phyloP scores from a whole-genome alignment of 2,888 invertebrate species.

The Thecocarcelia acutangulata region DNA sequence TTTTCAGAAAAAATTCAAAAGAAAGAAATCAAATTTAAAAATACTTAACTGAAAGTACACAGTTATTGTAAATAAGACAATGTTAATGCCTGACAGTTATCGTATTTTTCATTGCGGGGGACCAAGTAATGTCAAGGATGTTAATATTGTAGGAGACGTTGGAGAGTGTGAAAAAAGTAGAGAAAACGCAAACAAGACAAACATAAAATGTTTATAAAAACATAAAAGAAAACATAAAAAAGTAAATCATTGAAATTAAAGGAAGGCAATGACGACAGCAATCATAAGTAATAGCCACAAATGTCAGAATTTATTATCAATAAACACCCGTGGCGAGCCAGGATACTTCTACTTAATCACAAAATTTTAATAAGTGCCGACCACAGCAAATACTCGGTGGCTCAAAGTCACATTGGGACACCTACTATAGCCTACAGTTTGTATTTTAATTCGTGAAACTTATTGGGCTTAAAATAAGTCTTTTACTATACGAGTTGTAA shows the following conservation, averaged over 20 bases:
- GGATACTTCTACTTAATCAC: slow-evolving; percentile 1
- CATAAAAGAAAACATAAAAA: slow-evolving; percentile 53
- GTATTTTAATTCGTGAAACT: too few species aligned
- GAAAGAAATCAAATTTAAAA: background rate
- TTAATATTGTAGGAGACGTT: background rate
- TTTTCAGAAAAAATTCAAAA: background rate
- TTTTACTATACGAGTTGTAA: too few species aligned
- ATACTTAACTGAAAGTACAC: background rate
- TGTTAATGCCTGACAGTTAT: background rate
- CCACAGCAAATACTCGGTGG: too few species aligned
- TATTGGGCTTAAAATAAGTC: too few species aligned
- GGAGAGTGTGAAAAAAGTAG: slow-evolving; percentile 1
- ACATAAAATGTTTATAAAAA: slow-evolving; percentile 37
- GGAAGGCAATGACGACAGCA: slow-evolving; percentile 78
- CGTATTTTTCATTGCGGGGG: slow-evolving; percentile 32
- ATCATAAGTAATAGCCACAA: slow-evolving; percentile 73
- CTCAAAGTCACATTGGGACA: too few species aligned
- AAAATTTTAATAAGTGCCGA: slow-evolving; percentile 40
- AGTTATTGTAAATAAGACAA: background rate
- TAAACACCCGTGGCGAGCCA: slow-evolving; percentile 72
- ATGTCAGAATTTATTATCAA: slow-evolving; percentile 80
- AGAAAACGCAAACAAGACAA: slow-evolving; percentile 62
- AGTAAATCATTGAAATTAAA: slow-evolving; percentile 74
- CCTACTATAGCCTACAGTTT: too few species aligned
- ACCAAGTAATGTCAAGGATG: background rate